phyloP scores from a whole-genome alignment of 1,140 invertebrate genomes.

The Drosophila subpulchrella region DNA sequence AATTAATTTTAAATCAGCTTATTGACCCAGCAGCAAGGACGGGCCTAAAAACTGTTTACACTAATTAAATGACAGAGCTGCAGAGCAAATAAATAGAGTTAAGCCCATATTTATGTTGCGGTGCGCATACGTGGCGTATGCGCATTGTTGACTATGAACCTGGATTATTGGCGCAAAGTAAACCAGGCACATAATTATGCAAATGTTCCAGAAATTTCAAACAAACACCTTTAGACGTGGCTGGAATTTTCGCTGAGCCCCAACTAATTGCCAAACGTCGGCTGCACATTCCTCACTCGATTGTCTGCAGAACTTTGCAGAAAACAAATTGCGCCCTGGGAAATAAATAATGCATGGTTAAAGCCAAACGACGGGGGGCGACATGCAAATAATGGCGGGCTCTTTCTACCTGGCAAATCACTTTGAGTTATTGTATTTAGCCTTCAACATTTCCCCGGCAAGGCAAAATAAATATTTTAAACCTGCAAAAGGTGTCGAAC shows the following conservation, averaged over 20 bases:
- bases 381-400: conserved; percentile 62
- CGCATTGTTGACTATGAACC: conserved; percentile 29
- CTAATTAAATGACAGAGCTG: conserved; percentile 50
- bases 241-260: conserved; percentile 6
- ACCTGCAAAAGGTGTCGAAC: conserved; percentile 47
- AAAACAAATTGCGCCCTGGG: conserved; percentile 46
- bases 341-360: conserved; percentile 58
- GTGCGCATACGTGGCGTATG: conserved; percentile 45
- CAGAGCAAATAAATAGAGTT: conserved; percentile 34
- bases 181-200: conserved; percentile 23
- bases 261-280: conserved; percentile 45
- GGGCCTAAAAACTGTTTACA: conserved; percentile 51
- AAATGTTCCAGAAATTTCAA: background rate
- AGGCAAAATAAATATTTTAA: conserved; percentile 79
- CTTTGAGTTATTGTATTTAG: conserved; percentile 80
- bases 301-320: conserved; percentile 42
- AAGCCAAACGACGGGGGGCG: conserved; percentile 2
- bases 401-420: conserved; percentile 63
- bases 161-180: conserved; percentile 25
- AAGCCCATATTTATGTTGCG: conserved; percentile 34
- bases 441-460: conserved; percentile 48
- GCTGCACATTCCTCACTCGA: conserved; percentile 34
- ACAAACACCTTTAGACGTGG: background rate
- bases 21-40: conserved; percentile 26
- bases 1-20: conserved; percentile 57